Percentiles rank a stretch among this genome's conserved stretches.
phyloP scores from a whole-genome alignment of 2,888 invertebrate genomes.

The Dascillus cervinus region DNA sequence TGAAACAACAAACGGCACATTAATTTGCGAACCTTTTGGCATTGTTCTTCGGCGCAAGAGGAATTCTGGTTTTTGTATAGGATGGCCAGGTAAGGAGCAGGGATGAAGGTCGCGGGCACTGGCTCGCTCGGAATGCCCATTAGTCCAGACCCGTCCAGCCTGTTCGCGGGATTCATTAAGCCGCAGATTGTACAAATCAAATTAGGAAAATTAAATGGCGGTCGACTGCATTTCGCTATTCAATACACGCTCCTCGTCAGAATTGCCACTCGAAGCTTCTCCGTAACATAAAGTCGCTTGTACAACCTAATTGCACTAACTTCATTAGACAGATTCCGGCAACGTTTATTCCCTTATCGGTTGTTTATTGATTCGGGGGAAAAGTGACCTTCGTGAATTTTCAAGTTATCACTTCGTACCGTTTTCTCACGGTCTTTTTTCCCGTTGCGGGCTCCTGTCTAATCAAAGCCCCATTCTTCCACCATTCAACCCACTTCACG shows the following conservation, averaged over 20 bases:
- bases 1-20: slow-evolving; percentile 54
- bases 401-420: background rate
- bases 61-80: slow-evolving; percentile 30
- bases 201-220: slow-evolving; percentile 32
- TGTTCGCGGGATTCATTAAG: slow-evolving; percentile 36
- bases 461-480: slow-evolving; percentile 9
- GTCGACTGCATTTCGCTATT: slow-evolving; percentile 14
- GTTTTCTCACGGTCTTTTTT: slow-evolving; percentile 11
- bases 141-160: slow-evolving; percentile 36
- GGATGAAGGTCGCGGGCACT: slow-evolving; percentile 37
- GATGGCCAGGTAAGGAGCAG: slow-evolving; percentile 28
- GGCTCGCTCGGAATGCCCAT: slow-evolving; percentile 37
- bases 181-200: slow-evolving; percentile 34
- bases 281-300: too few species aligned
- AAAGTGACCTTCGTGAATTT: background rate
- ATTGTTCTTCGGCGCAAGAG: slow-evolving; percentile 18
- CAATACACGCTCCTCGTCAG: slow-evolving; percentile 9
- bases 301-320: too few species aligned
- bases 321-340: too few species aligned
- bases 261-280: slow-evolving; percentile 1
- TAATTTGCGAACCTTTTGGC: slow-evolving; percentile 13
- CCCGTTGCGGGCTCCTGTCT: slow-evolving; percentile 4
- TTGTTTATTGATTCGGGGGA: background rate
- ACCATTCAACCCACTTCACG: slow-evolving; percentile 13
- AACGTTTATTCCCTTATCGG: too few species aligned